Conservation (phyloP, 1,140 invertebrate genomes). For the Drosophila miranda region DNA sequence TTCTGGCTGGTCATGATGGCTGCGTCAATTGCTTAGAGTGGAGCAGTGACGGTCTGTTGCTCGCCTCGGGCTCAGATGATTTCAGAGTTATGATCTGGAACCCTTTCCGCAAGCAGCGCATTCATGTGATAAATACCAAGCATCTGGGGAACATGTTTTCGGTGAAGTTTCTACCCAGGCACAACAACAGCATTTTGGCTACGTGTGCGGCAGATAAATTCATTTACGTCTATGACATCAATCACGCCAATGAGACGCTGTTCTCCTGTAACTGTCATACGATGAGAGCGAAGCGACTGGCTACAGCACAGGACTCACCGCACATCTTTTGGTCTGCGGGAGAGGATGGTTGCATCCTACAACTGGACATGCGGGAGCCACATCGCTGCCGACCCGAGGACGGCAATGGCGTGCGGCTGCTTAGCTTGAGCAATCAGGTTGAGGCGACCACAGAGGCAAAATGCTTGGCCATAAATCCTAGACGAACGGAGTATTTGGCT, state of each 20-base stretch:
- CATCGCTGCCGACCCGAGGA: slow-evolving; percentile 86
- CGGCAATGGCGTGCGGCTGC: slow-evolving; percentile 85
- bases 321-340: slow-evolving; percentile 96
- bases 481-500: slow-evolving; percentile 91
- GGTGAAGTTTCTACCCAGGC: slow-evolving; percentile 92
- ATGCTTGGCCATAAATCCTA: slow-evolving; percentile 94
- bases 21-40: slow-evolving; percentile 99
- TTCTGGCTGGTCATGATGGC: slow-evolving; percentile 94
- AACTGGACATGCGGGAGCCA: slow-evolving; percentile 91
- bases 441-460: slow-evolving; percentile 92
- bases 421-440: slow-evolving; percentile 90
- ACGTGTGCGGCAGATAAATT: slow-evolving; percentile 95
- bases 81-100: slow-evolving; percentile 94
- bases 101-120: slow-evolving; percentile 71
- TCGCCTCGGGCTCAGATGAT: slow-evolving; percentile 98
- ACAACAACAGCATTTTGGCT: slow-evolving; percentile 88
- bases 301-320: slow-evolving; percentile 91
- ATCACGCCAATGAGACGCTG: slow-evolving; percentile 82
- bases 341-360: slow-evolving; percentile 95
- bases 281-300: slow-evolving; percentile 93
- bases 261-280: slow-evolving; percentile 90
- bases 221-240: slow-evolving; percentile 91
- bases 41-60: slow-evolving; percentile 92
- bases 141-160: slow-evolving; percentile 98
- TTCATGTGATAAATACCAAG: slow-evolving; percentile 85